Evolutionary conservation across 2,888 invertebrate genomes (phyloP).

Genomic region (Seira musarum): DNA sequence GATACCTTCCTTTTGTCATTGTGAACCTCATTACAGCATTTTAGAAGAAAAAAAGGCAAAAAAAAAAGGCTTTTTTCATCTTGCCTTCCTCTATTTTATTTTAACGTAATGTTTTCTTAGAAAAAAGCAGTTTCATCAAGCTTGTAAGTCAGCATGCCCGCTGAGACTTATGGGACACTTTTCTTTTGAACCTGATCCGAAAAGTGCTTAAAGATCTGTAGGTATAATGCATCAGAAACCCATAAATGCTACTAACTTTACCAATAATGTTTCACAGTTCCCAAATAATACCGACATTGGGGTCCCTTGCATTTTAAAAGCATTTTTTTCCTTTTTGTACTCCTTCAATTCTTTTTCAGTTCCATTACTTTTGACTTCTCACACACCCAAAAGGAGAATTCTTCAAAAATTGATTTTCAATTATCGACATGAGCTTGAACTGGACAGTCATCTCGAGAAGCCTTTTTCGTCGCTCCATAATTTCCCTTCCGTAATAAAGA

Average conservation of each 20-base stretch:
- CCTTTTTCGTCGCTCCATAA: neutral
- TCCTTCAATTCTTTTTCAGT: conserved; percentile 47
- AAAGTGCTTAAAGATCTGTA: conserved; percentile 44
- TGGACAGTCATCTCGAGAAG: conserved; percentile 38
- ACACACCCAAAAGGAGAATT: conserved; percentile 51
- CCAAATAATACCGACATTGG: too few species aligned
- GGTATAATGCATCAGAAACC: conserved; percentile 15
- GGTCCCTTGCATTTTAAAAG: too few species aligned
- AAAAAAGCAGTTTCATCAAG: conserved; percentile 48
- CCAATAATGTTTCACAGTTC: too few species aligned
- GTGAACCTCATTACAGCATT: too few species aligned
- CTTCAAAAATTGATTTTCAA: conserved; percentile 57
- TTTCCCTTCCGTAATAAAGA: neutral
- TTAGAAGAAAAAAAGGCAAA: conserved; percentile 3
- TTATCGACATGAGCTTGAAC: conserved; percentile 48
- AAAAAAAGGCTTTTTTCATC: conserved; percentile 28
- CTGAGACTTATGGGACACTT: conserved; percentile 60
- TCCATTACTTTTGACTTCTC: conserved; percentile 39
- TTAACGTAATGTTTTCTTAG: conserved; percentile 53
- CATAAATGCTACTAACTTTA: conserved; percentile 43
- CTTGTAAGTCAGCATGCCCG: conserved; percentile 56
- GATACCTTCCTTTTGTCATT: conserved; percentile 23
- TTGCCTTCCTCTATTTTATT: too few species aligned
- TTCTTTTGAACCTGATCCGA: conserved; percentile 51
- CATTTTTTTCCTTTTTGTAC: conserved; percentile 28